Percentiles rank a stretch among this genome's conserved stretches.
These are phyloP conservation scores for Drosophila eugracilis DNA, from an alignment of 1,140 invertebrate species.

Conservation along the genomic window DNA sequence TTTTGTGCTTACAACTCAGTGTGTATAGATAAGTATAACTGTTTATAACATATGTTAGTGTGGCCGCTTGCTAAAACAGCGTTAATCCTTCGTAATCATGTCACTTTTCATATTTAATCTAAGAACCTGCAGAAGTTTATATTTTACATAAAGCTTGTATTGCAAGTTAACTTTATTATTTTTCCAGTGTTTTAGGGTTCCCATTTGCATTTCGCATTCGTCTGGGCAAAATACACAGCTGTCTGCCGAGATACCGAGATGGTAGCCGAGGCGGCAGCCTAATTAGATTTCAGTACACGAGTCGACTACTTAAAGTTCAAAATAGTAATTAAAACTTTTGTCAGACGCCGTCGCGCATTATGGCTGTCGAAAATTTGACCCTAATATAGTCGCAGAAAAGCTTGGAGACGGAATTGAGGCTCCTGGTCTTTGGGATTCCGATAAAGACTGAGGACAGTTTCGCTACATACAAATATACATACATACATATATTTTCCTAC, in stretches of 20 bases:
- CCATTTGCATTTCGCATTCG: slow-evolving; percentile 48
- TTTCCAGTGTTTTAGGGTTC: slow-evolving; percentile 7
- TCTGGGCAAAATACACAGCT: slow-evolving; percentile 40
- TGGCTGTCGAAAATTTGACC: slow-evolving; percentile 57
- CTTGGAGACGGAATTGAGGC: slow-evolving; percentile 4
- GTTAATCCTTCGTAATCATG: too few species aligned
- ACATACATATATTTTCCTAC: too few species aligned
- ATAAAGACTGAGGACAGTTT: slow-evolving; percentile 8
- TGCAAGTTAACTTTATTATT: too few species aligned
- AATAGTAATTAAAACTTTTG: slow-evolving; percentile 84
- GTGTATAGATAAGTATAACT: too few species aligned
- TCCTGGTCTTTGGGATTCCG: background rate
- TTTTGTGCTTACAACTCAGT: too few species aligned
- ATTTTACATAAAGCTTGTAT: background rate
- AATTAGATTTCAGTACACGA: slow-evolving; percentile 84
- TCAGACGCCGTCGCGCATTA: slow-evolving; percentile 70
- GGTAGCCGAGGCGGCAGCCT: slow-evolving; percentile 59
- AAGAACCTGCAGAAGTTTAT: too few species aligned
- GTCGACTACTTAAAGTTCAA: slow-evolving; percentile 82
- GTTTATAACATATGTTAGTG: too few species aligned
- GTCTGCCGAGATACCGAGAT: slow-evolving; percentile 51
- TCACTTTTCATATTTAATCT: too few species aligned
- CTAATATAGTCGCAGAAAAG: slow-evolving; percentile 30
- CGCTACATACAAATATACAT: slow-evolving; percentile 18
- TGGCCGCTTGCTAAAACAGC: too few species aligned